Evolutionary conservation across 1,140 invertebrate genomes (phyloP).

Genomic region (Atopsyche davidsoni): DNA sequence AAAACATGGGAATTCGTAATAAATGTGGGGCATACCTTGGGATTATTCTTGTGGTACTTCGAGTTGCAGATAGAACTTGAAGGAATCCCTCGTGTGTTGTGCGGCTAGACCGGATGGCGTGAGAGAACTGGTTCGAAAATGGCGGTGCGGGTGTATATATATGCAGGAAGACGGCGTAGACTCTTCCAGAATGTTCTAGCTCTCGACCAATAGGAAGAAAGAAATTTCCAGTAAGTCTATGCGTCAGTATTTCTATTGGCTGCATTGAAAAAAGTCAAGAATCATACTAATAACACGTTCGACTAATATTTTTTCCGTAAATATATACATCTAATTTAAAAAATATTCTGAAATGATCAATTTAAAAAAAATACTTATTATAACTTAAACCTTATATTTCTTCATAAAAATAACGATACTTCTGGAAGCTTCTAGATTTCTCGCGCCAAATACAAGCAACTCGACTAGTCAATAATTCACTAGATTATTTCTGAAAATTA

Average conservation of each 20-base stretch:
- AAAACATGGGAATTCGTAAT: too few species aligned
- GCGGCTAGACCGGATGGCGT: slow-evolving; percentile 1
- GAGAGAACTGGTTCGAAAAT: slow-evolving; percentile 14
- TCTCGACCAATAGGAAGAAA: slow-evolving; percentile 3
- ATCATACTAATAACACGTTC: too few species aligned
- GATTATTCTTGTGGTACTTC: slow-evolving; percentile 11
- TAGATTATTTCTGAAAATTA: too few species aligned
- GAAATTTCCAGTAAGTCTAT: slow-evolving; percentile 18
- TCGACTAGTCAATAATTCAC: too few species aligned
- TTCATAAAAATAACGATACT: too few species aligned
- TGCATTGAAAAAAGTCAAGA: slow-evolving; percentile 5
- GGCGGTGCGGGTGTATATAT: slow-evolving; percentile 18
- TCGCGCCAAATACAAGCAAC: too few species aligned
- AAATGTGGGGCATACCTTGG: slow-evolving; percentile 17
- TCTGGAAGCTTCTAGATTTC: too few species aligned
- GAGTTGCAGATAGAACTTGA: slow-evolving; percentile 23
- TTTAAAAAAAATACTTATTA: too few species aligned
- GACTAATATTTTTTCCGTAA: too few species aligned
- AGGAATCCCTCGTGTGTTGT: slow-evolving; percentile 16
- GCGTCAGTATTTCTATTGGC: slow-evolving; percentile 14
- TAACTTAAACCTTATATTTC: too few species aligned
- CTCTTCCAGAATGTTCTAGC: slow-evolving; percentile 27
- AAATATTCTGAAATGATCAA: too few species aligned
- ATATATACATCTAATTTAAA: too few species aligned
- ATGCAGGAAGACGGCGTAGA: slow-evolving; percentile 24